These are phyloP conservation scores for Idaea dimidiata DNA, from an alignment of 2,888 invertebrate genomes.

Conservation along the genomic window DNA sequence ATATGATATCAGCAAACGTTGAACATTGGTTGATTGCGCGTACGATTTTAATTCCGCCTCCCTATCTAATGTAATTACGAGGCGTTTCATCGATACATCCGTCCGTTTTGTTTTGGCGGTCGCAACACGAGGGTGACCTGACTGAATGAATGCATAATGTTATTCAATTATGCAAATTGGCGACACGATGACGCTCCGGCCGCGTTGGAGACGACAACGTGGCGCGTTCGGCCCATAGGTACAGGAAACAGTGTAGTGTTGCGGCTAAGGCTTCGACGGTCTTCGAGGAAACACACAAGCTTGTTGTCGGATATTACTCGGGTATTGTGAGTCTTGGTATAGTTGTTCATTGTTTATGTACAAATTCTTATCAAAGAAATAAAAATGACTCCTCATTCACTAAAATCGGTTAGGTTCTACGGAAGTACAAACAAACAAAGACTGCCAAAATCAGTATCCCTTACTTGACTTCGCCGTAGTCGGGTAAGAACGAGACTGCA, in stretches of 20 bases:
- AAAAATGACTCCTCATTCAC: too few relatives aligned
- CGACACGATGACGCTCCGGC: conserved; percentile 24
- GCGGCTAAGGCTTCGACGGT: conserved; percentile 48
- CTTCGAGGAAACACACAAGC: conserved; percentile 32
- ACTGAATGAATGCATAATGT: conserved; percentile 72
- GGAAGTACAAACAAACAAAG: too few relatives aligned
- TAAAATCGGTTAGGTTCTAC: too few relatives aligned
- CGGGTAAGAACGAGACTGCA: too few relatives aligned
- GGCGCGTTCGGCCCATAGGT: conserved; percentile 45
- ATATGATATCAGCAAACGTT: neutral
- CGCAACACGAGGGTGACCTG: conserved; percentile 56
- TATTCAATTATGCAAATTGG: conserved; percentile 74
- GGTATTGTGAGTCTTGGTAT: neutral
- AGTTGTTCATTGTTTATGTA: neutral
- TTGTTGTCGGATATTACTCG: conserved; percentile 4
- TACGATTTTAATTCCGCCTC: conserved; percentile 23
- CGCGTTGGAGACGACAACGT: conserved; percentile 42
- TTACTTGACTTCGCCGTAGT: too few relatives aligned
- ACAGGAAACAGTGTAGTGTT: conserved; percentile 68
- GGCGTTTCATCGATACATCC: conserved; percentile 34
- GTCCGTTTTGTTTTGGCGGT: conserved; percentile 53
- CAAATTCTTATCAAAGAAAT: too few relatives aligned
- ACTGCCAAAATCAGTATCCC: too few relatives aligned
- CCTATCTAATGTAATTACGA: conserved; percentile 27
- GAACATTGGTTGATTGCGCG: conserved; percentile 7